phyloP scores from a whole-genome alignment of 1,140 invertebrate genomes.

The Heliconius himera region DNA sequence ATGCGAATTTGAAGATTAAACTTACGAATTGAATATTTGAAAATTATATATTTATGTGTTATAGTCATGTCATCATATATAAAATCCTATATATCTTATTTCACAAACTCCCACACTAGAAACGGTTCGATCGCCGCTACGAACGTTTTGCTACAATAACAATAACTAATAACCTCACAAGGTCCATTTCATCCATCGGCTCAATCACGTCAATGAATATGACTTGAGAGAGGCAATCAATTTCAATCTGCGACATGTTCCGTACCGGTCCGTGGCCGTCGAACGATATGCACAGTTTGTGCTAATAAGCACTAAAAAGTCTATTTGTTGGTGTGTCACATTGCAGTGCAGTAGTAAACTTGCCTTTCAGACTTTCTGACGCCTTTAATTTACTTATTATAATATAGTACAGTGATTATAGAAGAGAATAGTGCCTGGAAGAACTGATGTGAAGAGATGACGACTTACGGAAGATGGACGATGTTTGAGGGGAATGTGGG shows the following conservation, averaged over 20 bases:
- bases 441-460: constrained; percentile 44
- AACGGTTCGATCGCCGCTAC: constrained; percentile 24
- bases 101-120: constrained; percentile 8
- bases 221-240: constrained; percentile 64
- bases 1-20: too few species aligned
- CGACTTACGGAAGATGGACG: constrained; percentile 71
- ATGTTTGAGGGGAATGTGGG: constrained; percentile 64
- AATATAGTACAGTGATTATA: not conserved
- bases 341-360: constrained; percentile 56
- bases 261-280: constrained; percentile 38
- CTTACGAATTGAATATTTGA: too few species aligned
- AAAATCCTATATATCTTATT: not conserved
- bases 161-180: constrained; percentile 63
- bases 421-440: constrained; percentile 11
- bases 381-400: constrained; percentile 25
- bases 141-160: constrained; percentile 28
- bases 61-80: too few species aligned
- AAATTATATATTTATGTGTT: too few species aligned
- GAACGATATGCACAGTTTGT: constrained; percentile 74
- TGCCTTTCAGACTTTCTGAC: constrained; percentile 48
- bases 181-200: constrained; percentile 69
- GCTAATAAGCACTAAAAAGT: constrained; percentile 79
- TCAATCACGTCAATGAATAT: constrained; percentile 74
- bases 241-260: constrained; percentile 63
- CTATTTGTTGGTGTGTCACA: constrained; percentile 52